Evolutionary conservation across 2,113 vertebrate genomes (phyloP).

Genomic region (Neotoma lepida): DNA sequence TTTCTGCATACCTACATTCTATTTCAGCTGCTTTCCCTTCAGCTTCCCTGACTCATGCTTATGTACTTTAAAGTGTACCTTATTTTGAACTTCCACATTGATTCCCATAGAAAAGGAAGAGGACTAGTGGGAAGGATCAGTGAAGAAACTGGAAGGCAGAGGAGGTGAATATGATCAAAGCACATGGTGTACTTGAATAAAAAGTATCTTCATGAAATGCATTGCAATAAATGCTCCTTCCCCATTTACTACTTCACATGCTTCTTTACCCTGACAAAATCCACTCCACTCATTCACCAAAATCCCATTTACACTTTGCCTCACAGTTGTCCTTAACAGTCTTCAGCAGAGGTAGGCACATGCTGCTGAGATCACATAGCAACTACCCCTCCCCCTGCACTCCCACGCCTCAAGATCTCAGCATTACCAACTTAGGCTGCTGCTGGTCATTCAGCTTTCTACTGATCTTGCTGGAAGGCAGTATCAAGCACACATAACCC

Average conservation of each 20-base stretch:
- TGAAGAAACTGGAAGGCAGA: neutral
- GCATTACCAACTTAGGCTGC: neutral
- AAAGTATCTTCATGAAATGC: neutral
- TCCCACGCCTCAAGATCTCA: neutral
- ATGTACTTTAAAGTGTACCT: neutral
- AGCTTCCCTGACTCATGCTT: neutral
- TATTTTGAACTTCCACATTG: neutral
- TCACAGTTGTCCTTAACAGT: slow-evolving; percentile 2
- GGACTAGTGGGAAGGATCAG: neutral
- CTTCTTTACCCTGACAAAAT: slow-evolving; percentile 8
- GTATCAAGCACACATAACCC: neutral
- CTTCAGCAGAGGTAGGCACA: neutral
- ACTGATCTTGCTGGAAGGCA: neutral
- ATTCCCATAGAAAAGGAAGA: neutral
- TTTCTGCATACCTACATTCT: neutral
- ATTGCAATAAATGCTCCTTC: neutral
- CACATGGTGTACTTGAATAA: neutral
- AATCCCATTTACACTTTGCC: neutral
- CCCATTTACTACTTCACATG: neutral
- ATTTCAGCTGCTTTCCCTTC: slow-evolving; percentile 29
- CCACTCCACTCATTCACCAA: neutral
- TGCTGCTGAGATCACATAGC: neutral
- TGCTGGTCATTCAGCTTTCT: neutral
- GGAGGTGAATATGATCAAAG: neutral
- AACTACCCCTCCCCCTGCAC: neutral